Conservation (phyloP, 2,888 invertebrate species). For the Mimachlamys varia region DNA sequence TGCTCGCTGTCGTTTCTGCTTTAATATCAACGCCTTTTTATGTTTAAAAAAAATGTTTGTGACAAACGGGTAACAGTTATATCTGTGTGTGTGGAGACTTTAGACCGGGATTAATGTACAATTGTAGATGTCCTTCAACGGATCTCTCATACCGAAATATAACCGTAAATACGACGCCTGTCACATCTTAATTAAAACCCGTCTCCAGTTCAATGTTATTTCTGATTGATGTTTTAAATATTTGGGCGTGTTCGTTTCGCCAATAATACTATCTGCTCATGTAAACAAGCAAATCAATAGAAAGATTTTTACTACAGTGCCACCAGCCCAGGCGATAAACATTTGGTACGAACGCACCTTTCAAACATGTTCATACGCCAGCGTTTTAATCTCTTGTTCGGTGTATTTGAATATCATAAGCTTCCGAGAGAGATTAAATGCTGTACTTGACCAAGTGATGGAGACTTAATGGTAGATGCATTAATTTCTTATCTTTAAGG, state of each 20-base stretch:
- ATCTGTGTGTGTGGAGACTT: neutral
- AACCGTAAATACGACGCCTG: neutral
- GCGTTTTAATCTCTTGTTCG: neutral
- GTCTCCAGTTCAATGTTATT: neutral
- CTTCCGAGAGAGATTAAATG: slow-evolving; percentile 3
- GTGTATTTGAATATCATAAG: neutral
- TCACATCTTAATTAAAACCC: neutral
- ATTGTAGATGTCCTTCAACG: neutral
- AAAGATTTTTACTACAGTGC: neutral
- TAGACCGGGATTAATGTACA: neutral
- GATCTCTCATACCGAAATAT: neutral
- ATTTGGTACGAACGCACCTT: slow-evolving; percentile 7
- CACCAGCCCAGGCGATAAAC: neutral
- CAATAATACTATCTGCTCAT: slow-evolving; percentile 14
- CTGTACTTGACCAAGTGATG: neutral
- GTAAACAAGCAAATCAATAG: slow-evolving; percentile 34
- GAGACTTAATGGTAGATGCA: neutral
- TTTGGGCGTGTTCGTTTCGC: slow-evolving; percentile 27
- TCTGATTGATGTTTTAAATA: slow-evolving; percentile 26
- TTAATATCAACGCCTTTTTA: too few relatives aligned
- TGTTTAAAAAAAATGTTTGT: too few relatives aligned
- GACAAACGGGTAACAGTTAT: neutral
- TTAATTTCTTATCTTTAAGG: neutral
- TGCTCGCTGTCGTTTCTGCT: too few relatives aligned
- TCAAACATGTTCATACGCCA: neutral